Percentiles rank a stretch among this genome's conserved stretches.
These are phyloP conservation scores for Porites lobata DNA, from an alignment of 92 coral and sea anemone species.

Conservation along the genomic window DNA sequence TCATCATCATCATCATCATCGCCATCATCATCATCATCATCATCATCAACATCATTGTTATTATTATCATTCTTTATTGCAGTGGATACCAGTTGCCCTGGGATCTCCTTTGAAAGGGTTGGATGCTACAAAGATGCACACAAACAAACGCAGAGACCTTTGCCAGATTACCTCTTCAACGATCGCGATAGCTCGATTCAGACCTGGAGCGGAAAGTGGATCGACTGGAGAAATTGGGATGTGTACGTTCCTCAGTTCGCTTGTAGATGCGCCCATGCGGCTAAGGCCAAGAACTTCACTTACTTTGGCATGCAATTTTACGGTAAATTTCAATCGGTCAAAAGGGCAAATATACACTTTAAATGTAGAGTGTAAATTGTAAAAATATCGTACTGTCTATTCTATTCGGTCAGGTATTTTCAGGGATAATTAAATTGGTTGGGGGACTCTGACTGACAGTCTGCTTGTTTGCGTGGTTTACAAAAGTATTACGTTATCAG, in stretches of 20 bases:
- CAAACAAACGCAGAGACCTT: conserved; percentile 41
- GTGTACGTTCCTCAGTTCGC: conserved; percentile 61
- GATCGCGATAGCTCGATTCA: conserved; percentile 71
- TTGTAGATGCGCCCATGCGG: conserved; percentile 73
- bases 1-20: too few species aligned
- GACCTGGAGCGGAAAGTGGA: conserved; percentile 61
- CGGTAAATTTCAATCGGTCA: conserved; percentile 22
- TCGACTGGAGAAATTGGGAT: conserved; percentile 83
- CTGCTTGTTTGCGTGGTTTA: too few species aligned
- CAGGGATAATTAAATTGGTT: too few species aligned
- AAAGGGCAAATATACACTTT: too few species aligned
- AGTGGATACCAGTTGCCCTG: conserved; percentile 69
- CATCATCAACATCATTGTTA: neutral
- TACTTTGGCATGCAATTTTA: conserved; percentile 71
- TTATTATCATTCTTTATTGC: neutral
- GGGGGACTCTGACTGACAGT: too few species aligned
- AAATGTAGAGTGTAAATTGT: too few species aligned
- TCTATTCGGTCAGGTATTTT: too few species aligned
- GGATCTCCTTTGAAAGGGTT: conserved; percentile 43
- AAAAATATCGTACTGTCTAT: too few species aligned
- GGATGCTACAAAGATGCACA: conserved; percentile 68
- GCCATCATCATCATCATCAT: too few species aligned
- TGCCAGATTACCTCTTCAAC: conserved; percentile 69
- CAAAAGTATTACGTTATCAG: too few species aligned
- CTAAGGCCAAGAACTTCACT: conserved; percentile 51